Conservation (phyloP, 2,888 invertebrate species). For the Hoplodrina ambigua region DNA sequence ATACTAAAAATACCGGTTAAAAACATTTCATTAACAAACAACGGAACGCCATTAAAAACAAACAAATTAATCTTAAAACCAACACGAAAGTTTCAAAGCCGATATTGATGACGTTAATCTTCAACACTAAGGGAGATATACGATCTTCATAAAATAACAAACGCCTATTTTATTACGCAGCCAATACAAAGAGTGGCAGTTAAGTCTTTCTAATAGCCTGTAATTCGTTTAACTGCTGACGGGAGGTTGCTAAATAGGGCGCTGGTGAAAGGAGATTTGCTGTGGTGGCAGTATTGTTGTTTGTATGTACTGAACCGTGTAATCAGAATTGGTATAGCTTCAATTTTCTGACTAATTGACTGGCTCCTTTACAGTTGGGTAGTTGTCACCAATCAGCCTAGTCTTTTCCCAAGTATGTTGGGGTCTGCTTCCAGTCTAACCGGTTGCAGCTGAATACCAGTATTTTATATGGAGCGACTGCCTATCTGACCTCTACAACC, state of each 20-base stretch:
- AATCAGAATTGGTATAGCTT: too few relatives aligned
- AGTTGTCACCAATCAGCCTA: too few relatives aligned
- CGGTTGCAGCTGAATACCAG: too few relatives aligned
- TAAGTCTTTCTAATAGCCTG: slow-evolving; percentile 74
- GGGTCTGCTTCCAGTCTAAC: too few relatives aligned
- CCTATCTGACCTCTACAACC: too few relatives aligned
- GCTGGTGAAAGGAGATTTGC: slow-evolving; percentile 36
- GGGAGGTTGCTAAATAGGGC: slow-evolving; percentile 53
- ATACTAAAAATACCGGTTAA: slow-evolving; percentile 28
- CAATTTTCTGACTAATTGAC: too few relatives aligned
- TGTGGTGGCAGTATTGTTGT: slow-evolving; percentile 8
- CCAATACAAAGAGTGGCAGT: slow-evolving; percentile 77
- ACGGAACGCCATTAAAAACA: slow-evolving; percentile 49
- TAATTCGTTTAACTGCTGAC: slow-evolving; percentile 70
- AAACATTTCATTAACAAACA: not conserved
- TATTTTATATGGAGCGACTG: too few relatives aligned
- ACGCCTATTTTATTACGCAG: slow-evolving; percentile 78
- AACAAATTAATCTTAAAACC: slow-evolving; percentile 62
- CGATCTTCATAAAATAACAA: slow-evolving; percentile 79
- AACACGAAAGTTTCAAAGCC: slow-evolving; percentile 56
- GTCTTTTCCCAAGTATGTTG: too few relatives aligned
- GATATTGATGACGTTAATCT: slow-evolving; percentile 72
- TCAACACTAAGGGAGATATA: slow-evolving; percentile 75
- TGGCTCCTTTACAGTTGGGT: too few relatives aligned
- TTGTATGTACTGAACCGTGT: slow-evolving; percentile 12